Conservation (phyloP, 2,888 invertebrate species). For the Tigriopus californicus region DNA sequence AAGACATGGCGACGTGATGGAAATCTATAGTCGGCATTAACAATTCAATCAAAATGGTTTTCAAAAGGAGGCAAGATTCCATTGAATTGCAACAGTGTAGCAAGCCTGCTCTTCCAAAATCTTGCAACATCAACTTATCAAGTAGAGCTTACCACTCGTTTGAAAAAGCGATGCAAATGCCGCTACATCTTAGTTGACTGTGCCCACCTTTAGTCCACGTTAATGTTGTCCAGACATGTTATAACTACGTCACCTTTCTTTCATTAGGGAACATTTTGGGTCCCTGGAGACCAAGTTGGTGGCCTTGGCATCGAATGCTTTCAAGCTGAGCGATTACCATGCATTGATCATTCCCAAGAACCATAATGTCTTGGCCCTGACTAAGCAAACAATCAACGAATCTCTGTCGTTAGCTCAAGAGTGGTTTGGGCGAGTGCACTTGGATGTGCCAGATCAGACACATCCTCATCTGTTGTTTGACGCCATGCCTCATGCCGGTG, state of each 20-base stretch:
- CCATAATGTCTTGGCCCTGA: constrained; percentile 28
- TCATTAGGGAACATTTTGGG: background rate
- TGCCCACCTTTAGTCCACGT: too few relatives aligned
- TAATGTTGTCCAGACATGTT: too few relatives aligned
- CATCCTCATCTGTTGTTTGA: constrained; percentile 30
- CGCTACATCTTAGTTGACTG: too few relatives aligned
- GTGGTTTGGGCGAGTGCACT: constrained; percentile 27
- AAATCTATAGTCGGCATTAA: too few relatives aligned
- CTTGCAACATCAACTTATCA: too few relatives aligned
- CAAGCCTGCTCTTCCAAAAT: too few relatives aligned
- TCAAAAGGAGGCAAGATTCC: too few relatives aligned
- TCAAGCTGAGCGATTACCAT: constrained; percentile 30
- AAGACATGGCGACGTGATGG: too few relatives aligned
- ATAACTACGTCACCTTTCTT: background rate
- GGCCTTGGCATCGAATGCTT: constrained; percentile 27
- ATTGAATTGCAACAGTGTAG: too few relatives aligned
- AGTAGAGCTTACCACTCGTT: too few relatives aligned
- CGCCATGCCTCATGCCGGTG: constrained; percentile 29
- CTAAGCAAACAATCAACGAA: constrained; percentile 24
- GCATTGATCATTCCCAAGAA: constrained; percentile 26
- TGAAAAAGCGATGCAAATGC: too few relatives aligned
- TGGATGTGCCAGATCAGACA: constrained; percentile 21
- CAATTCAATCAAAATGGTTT: too few relatives aligned
- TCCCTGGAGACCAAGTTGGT: background rate
- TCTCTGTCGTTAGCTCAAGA: constrained; percentile 24